Evolutionary conservation across 2,888 invertebrate species (phyloP).

Genomic region (Crepidodera aurea): DNA sequence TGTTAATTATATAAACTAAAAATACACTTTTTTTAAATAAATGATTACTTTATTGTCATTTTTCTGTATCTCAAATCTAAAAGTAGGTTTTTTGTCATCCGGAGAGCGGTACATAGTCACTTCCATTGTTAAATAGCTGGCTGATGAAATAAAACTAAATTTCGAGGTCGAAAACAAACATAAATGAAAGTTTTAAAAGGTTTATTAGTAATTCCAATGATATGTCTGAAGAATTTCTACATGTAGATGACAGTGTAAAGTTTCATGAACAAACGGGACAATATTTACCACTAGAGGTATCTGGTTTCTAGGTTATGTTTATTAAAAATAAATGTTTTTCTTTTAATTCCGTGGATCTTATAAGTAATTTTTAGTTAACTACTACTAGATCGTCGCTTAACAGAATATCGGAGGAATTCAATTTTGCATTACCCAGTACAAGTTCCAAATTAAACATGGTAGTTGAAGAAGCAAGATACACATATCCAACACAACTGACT

Average conservation of each 20-base stretch:
- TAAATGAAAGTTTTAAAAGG: not conserved
- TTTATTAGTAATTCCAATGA: not conserved
- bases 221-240: conserved; percentile 35
- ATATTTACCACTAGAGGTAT: conserved; percentile 30
- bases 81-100: no score
- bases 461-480: conserved; percentile 45
- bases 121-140: no score
- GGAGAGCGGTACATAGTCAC: no score
- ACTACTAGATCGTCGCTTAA: conserved; percentile 19
- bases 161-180: no score
- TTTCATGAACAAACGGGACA: conserved; percentile 13
- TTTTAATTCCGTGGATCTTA: not conserved
- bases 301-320: conserved; percentile 23
- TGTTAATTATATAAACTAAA: no score
- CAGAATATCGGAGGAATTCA: conserved; percentile 27
- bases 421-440: conserved; percentile 30
- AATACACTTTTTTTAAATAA: no score
- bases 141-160: no score
- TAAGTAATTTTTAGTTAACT: conserved; percentile 27
- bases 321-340: not conserved
- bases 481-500: conserved; percentile 45
- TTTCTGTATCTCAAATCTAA: no score
- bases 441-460: conserved; percentile 38
- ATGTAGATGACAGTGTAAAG: conserved; percentile 29
- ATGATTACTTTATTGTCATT: no score